Base-by-base conservation (phyloP, 2,113 vertebrate species). In the Marmota monax region DNA sequence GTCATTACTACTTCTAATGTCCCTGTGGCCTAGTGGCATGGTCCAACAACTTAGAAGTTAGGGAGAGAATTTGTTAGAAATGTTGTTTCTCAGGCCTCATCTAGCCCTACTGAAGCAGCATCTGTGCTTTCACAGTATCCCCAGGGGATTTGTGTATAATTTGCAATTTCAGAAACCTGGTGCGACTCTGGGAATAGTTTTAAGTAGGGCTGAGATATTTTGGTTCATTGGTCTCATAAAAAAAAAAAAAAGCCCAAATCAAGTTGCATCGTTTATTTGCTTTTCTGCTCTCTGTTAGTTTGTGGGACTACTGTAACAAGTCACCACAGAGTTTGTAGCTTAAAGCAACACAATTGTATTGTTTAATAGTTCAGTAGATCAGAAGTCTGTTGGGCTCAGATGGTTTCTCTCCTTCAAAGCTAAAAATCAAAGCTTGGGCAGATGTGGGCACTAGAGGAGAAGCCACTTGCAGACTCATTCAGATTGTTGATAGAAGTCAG, bases 241-340 rank as follows among this genome's bases (percentile, higher is more conserved):
- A 79, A 63, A 63, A 39, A 37, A 80, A 58, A 86, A 92, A 83
- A n/a, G 9, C 27, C 34, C 34, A 93, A 89, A 67, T 69, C 16
- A 42, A 83, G 37, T 85, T 53, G 34, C 73, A 83, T 92, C 73
- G 82, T 72, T 67, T 61, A 61, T 56, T 91, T 93, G 61, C 51
- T 95, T 72, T 90, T 90, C 37, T 88, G n/a, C 20, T 93, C 74
- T 73, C 34, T 94, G 20, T 82, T 84, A 85, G 29, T 69, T 51
- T 73, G 63, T 65, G 14, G 79, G 82, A 48, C 29, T 90, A 17
- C 63, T 39, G 1, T 86, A 78, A 95, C 1, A 92, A 86, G 80
- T 53, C 74, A 39, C n/a, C 70, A 69, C 56, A 82, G 67, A 88
- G 4, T 39, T 63, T 58, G 18, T 8, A 25, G 23, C 73, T 95